Evolutionary conservation across 2,888 invertebrate species (phyloP).

Genomic region (Acronicta aceris): DNA sequence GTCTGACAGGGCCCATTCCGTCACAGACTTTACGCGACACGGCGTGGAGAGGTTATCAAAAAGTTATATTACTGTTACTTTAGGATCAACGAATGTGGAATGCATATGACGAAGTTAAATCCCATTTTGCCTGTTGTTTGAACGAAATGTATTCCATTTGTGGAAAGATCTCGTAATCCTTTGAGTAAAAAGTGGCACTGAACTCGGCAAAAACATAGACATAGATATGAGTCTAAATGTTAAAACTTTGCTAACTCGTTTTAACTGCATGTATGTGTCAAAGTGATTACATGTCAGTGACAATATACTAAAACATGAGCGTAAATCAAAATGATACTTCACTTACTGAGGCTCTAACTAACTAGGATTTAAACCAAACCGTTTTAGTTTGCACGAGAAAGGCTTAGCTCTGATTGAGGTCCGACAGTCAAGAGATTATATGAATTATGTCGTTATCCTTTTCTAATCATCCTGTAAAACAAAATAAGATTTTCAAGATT

Average conservation of each 20-base stretch:
- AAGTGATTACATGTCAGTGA: neutral
- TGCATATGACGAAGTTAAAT: constrained; percentile 59
- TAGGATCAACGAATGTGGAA: constrained; percentile 60
- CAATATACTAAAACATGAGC: neutral
- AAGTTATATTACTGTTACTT: constrained; percentile 69
- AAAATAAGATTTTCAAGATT: constrained; percentile 9
- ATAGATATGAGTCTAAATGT: constrained; percentile 14
- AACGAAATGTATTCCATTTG: constrained; percentile 45
- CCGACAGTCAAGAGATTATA: constrained; percentile 65
- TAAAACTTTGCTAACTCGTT: constrained; percentile 12
- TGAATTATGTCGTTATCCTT: constrained; percentile 52
- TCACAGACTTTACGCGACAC: constrained; percentile 69
- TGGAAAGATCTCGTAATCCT: constrained; percentile 47
- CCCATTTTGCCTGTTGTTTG: constrained; percentile 51
- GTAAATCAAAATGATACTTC: constrained; percentile 4
- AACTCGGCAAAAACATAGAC: constrained; percentile 15
- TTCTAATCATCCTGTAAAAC: constrained; percentile 51
- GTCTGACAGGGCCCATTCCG: constrained; percentile 76
- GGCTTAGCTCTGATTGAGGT: constrained; percentile 69
- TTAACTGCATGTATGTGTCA: constrained; percentile 1
- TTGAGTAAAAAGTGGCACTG: constrained; percentile 48
- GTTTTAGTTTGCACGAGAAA: constrained; percentile 57
- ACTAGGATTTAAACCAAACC: constrained; percentile 55
- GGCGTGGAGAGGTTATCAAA: constrained; percentile 66
- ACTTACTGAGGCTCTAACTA: constrained; percentile 38